These are phyloP conservation scores for Tolypeutes matacus DNA, from an alignment of 2,797 vertebrate species.

Conservation along the genomic window DNA sequence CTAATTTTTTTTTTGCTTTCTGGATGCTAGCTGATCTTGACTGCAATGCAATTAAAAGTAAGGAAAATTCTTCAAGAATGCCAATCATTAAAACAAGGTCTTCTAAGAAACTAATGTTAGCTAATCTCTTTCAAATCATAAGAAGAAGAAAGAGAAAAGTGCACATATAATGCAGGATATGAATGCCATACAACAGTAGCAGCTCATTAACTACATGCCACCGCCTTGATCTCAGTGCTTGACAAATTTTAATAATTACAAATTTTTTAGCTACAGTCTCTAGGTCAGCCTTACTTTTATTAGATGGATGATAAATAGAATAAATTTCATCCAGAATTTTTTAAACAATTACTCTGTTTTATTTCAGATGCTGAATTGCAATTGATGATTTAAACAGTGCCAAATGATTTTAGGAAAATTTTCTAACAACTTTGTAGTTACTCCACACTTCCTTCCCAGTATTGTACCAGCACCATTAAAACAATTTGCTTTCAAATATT, in stretches of 20 bases:
- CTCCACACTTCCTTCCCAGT: conserved; percentile 45
- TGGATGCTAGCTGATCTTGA: not conserved
- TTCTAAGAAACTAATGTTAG: conserved; percentile 48
- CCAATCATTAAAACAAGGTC: not conserved
- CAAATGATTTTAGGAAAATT: conserved; percentile 49
- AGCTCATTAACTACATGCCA: not conserved
- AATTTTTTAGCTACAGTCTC: conserved; percentile 11
- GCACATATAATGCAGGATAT: not conserved
- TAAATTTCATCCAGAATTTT: conserved; percentile 43
- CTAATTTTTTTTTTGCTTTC: conserved; percentile 22
- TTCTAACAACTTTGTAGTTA: conserved; percentile 40
- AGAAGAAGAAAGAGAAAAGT: conserved; percentile 37
- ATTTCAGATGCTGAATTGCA: conserved; percentile 50
- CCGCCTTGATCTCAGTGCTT: not conserved
- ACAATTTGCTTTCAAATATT: conserved; percentile 56
- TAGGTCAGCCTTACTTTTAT: conserved; percentile 40
- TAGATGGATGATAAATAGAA: not conserved
- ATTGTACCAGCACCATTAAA: conserved; percentile 13
- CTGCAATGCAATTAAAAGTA: conserved; percentile 1
- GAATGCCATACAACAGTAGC: not conserved
- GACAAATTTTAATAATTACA: conserved; percentile 17
- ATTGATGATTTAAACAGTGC: not conserved
- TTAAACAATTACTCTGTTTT: conserved; percentile 38
- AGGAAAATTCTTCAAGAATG: conserved; percentile 27
- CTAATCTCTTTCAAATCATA: not conserved